Percentiles rank a stretch among this genome's conserved stretches.
Conservation (phyloP, 2,888 invertebrate genomes). For the Callosobruchus maculatus region DNA sequence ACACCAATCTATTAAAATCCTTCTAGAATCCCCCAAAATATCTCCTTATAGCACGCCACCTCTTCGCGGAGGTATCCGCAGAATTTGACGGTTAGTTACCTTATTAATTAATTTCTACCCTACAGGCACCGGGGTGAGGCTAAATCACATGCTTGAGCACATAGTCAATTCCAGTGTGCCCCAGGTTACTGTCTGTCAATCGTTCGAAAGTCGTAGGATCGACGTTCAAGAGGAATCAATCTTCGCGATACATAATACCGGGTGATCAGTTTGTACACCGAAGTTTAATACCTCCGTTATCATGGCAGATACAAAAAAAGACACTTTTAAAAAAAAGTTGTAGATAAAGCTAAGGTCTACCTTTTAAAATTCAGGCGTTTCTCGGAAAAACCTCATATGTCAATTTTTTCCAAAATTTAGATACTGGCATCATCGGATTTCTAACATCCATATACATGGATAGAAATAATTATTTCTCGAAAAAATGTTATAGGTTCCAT, state of each 20-base stretch:
- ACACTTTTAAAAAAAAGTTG: too few species aligned
- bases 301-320: too few species aligned
- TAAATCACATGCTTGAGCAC: not conserved
- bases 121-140: not conserved
- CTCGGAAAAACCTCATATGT: too few species aligned
- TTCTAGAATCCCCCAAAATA: not conserved
- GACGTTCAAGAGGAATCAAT: not conserved
- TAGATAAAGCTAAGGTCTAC: too few species aligned
- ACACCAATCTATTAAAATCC: not conserved
- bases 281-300: too few species aligned
- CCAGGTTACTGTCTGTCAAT: conserved; percentile 35
- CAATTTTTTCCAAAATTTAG: too few species aligned
- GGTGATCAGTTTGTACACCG: not conserved
- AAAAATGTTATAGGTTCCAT: too few species aligned
- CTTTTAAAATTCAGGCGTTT: too few species aligned
- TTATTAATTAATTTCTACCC: not conserved
- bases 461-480: too few species aligned
- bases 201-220: conserved; percentile 8
- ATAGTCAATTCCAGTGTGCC: conserved; percentile 39
- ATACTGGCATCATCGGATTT: too few species aligned
- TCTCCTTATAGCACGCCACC: not conserved
- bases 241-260: not conserved
- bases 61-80: not conserved
- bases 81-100: not conserved
- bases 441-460: too few species aligned